These are phyloP conservation scores for Paedocypris micromegethes DNA, from an alignment of 2,797 vertebrate genomes.

Conservation along the genomic window DNA sequence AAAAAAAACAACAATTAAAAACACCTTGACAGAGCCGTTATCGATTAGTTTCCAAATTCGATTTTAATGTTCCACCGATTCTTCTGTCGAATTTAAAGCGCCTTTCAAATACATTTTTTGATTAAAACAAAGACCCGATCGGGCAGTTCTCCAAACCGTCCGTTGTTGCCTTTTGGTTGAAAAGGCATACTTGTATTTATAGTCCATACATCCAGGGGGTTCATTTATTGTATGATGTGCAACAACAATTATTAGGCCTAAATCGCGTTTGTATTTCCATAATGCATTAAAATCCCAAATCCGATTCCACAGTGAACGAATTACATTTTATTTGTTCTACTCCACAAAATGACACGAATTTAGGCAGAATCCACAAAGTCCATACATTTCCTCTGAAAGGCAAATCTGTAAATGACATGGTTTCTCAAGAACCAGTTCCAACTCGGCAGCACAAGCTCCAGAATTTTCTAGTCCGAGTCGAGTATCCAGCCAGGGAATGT, in stretches of 20 bases:
- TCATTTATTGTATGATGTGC: slow-evolving; percentile 34
- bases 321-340: slow-evolving; percentile 36
- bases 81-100: neutral
- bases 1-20: no score
- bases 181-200: slow-evolving; percentile 5
- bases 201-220: slow-evolving; percentile 24
- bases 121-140: no score
- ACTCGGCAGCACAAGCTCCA: slow-evolving; percentile 40
- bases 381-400: slow-evolving; percentile 29
- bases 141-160: slow-evolving; percentile 8
- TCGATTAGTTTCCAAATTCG: no score
- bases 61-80: neutral
- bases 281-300: slow-evolving; percentile 21
- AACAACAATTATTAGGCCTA: slow-evolving; percentile 7
- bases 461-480: slow-evolving; percentile 39
- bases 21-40: no score
- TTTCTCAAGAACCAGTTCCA: slow-evolving; percentile 20
- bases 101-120: neutral
- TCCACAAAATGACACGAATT: slow-evolving; percentile 33
- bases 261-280: slow-evolving; percentile 44
- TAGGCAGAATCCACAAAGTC: slow-evolving; percentile 44
- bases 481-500: slow-evolving; percentile 22
- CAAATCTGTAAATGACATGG: slow-evolving; percentile 17
- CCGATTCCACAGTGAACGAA: slow-evolving; percentile 41
- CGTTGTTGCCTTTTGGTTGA: slow-evolving; percentile 1